Evolutionary conservation across 2,797 vertebrate species (phyloP).

Genomic region (Lacerta bilineata): DNA sequence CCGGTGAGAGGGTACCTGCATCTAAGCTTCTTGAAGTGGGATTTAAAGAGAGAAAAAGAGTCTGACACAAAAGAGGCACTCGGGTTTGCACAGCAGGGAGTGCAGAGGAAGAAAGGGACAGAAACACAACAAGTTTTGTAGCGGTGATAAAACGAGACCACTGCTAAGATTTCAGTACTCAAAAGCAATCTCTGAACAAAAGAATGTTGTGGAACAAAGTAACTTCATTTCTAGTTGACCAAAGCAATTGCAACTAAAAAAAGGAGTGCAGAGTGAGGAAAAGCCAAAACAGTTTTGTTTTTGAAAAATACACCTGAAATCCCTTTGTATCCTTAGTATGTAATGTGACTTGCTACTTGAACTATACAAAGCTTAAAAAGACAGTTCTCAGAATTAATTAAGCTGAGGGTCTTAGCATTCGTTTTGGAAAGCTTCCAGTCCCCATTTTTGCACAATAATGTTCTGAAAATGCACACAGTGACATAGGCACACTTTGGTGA

Average conservation of each 20-base stretch:
- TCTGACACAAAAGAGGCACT: constrained; percentile 62
- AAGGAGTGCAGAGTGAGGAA: background rate
- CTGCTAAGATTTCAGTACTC: constrained; percentile 46
- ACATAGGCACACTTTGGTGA: background rate
- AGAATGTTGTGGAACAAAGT: constrained; percentile 55
- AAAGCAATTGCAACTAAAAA: constrained; percentile 31
- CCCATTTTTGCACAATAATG: background rate
- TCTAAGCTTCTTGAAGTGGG: constrained; percentile 56
- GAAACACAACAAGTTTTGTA: constrained; percentile 65
- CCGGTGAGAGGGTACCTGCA: constrained; percentile 69
- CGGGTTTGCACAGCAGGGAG: constrained; percentile 54
- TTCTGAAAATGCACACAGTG: background rate
- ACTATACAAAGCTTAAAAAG: background rate
- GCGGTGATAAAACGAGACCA: constrained; percentile 50
- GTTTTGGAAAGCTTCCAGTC: background rate
- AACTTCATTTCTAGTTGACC: constrained; percentile 33
- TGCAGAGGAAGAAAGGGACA: constrained; percentile 48
- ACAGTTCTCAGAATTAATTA: background rate
- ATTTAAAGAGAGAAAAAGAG: constrained; percentile 37
- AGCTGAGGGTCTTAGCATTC: background rate
- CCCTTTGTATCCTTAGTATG: background rate
- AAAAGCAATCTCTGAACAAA: constrained; percentile 57
- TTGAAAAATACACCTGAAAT: fast-evolving
- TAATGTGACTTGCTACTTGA: background rate
- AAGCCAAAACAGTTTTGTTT: background rate